These are phyloP conservation scores for Sphaerophoria rueppellii DNA, from an alignment of 2,888 invertebrate genomes.

Conservation along the genomic window DNA sequence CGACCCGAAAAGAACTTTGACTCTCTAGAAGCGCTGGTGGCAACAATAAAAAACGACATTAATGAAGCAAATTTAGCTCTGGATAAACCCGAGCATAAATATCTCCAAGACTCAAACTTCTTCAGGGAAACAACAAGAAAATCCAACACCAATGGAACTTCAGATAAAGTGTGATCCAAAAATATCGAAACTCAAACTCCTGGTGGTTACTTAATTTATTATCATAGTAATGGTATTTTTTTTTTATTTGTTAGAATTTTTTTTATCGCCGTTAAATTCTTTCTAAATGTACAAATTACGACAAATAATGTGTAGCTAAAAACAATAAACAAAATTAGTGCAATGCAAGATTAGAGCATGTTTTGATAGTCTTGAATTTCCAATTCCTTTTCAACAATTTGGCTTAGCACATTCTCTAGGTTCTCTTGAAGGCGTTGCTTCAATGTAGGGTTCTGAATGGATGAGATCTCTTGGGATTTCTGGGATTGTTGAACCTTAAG, in stretches of 20 bases:
- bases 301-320: constrained; percentile 17
- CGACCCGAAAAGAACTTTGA: constrained; percentile 92
- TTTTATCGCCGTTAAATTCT: constrained; percentile 31
- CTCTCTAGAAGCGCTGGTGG: constrained; percentile 89
- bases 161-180: constrained; percentile 25
- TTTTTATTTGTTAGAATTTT: not conserved
- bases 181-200: constrained; percentile 26
- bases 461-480: constrained; percentile 92
- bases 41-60: constrained; percentile 92
- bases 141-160: constrained; percentile 13
- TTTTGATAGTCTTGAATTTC: constrained; percentile 83
- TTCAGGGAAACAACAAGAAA: constrained; percentile 79
- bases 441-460: constrained; percentile 92
- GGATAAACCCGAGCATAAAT: constrained; percentile 83
- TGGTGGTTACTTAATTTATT: constrained; percentile 68
- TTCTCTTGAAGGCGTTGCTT: constrained; percentile 92
- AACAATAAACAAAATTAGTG: constrained; percentile 40
- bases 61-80: constrained; percentile 85
- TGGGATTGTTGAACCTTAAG: constrained; percentile 88
- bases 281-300: constrained; percentile 54
- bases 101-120: constrained; percentile 84
- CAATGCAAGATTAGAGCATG: constrained; percentile 76
- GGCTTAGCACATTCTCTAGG: constrained; percentile 89
- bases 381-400: constrained; percentile 90
- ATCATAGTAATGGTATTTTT: constrained; percentile 47